Percentiles rank a stretch among this genome's conserved stretches.
These are phyloP conservation scores for Epizoanthus scotinus DNA, from an alignment of 92 coral and sea anemone species.

Conservation along the genomic window DNA sequence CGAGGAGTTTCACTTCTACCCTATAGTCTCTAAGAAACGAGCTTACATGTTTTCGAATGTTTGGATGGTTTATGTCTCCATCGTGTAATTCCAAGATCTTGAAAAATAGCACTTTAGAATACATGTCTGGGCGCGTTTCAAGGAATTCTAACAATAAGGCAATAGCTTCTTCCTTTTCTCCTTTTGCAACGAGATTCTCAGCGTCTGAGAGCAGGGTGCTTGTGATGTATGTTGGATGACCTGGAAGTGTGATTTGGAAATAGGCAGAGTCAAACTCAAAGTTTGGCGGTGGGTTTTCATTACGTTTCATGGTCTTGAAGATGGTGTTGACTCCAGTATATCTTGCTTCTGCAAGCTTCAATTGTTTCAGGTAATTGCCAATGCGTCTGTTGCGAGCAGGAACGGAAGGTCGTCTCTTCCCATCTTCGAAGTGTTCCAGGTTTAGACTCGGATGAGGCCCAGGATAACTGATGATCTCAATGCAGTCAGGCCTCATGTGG, in stretches of 20 bases:
- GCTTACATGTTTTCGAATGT: constrained; percentile 32
- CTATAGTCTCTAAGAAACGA: constrained; percentile 8
- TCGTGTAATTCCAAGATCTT: constrained; percentile 59
- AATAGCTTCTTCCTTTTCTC: constrained; percentile 62
- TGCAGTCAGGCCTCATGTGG: constrained; percentile 68
- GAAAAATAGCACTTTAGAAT: constrained; percentile 37
- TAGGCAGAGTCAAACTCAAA: constrained; percentile 53
- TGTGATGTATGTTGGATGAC: constrained; percentile 69
- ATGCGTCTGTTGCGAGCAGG: constrained; percentile 80
- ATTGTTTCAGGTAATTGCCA: constrained; percentile 66
- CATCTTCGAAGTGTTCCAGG: constrained; percentile 60
- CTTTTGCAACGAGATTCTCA: constrained; percentile 65
- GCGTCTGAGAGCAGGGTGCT: constrained; percentile 51
- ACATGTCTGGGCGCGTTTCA: constrained; percentile 36
- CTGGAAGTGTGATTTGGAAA: constrained; percentile 71
- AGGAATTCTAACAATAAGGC: constrained; percentile 41
- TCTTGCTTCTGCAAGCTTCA: constrained; percentile 77
- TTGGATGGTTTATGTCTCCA: constrained; percentile 45
- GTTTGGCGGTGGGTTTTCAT: constrained; percentile 62
- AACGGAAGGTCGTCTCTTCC: constrained; percentile 59
- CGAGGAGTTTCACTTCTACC: constrained; percentile 9
- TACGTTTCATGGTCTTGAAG: constrained; percentile 66
- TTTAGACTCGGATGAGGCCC: constrained; percentile 71
- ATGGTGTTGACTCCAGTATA: constrained; percentile 76
- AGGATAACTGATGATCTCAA: constrained; percentile 74